Evolutionary conservation across 2,888 invertebrate species (phyloP), one percentile per base, ranked within the genome.

Genomic region (Drosophila gaucha): DNA sequence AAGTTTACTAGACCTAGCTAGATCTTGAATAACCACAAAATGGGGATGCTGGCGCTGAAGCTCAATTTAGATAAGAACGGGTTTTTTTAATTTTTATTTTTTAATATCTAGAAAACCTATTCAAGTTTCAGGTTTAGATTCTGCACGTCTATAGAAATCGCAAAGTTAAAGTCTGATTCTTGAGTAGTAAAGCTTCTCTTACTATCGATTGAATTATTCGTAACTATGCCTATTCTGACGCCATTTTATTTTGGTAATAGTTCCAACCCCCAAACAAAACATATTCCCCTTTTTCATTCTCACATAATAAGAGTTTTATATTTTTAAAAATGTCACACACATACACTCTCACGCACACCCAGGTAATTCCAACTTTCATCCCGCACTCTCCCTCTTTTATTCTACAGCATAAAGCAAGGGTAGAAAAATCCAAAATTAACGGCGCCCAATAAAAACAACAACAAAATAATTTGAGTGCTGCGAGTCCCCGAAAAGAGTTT

Each of bases 381-480:
- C 63, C 36, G 35, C 38, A 3, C 9, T 22, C 9, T 36, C 10
- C 49, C 47, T 63, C 31, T 18, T 3, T 31, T 12, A 44, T 63
- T 18, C n/a, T n/a, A n/a, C 51, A 18, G 28, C 35, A 44, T 49
- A 10, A 26, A 33, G 44, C 24, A 41, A 52, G 59, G 44, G 38
- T n/a, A 30, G 49, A 41, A 62, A 44, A 59, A 55, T 62, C 67
- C 49, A 59, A 74, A 57, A 86, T 84, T 80, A 84, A 84, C 71
- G 56, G 66, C 69, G 20, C 52, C 52, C 60, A 84, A 82, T 84
- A 86, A 86, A 84, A 86, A 86, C 86, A 80, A 86, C 86, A 80
- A 80, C 12, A 80, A 31, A 46, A 78, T 75, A 63, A 74, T 39
- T 16, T 28, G 54, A 49, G 47, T 35, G 38, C 24, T 2, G 20